A percentile compares a stretch with the other conserved stretches of the same genome.
Evolutionary conservation across 1,140 invertebrate genomes (phyloP).

Genomic region (Dryas iulia): DNA sequence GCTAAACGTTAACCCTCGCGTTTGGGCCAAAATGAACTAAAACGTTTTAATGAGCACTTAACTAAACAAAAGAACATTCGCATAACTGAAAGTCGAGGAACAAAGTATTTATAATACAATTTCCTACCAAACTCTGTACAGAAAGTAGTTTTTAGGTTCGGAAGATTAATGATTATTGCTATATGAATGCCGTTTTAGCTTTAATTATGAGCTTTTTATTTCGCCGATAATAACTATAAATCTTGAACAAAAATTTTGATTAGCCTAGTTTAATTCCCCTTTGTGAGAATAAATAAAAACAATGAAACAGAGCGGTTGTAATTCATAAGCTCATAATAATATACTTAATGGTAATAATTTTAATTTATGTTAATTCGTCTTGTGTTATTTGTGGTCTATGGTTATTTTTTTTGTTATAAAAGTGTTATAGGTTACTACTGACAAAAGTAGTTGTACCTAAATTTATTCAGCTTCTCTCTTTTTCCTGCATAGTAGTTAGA

Average conservation of each 20-base stretch:
- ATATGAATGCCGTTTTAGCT: slow-evolving; percentile 38
- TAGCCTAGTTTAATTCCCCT: background rate
- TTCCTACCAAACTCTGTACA: slow-evolving; percentile 35
- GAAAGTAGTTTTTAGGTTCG: slow-evolving; percentile 38
- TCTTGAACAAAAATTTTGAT: slow-evolving; percentile 38
- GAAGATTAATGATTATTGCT: slow-evolving; percentile 46
- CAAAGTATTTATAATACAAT: slow-evolving; percentile 36
- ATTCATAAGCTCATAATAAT: background rate
- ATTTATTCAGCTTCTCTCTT: too few relatives aligned
- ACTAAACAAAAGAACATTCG: slow-evolving; percentile 29
- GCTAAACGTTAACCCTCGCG: background rate
- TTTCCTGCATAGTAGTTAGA: too few relatives aligned
- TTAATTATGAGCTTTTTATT: slow-evolving; percentile 48
- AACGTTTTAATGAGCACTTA: slow-evolving; percentile 30
- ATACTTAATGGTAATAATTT: background rate
- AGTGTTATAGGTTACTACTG: too few relatives aligned
- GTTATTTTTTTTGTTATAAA: background rate
- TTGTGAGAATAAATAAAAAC: background rate
- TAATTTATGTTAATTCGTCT: background rate
- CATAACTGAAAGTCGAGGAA: slow-evolving; percentile 23
- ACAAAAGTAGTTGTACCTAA: too few relatives aligned
- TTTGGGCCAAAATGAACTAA: slow-evolving; percentile 20
- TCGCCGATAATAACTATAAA: slow-evolving; percentile 35
- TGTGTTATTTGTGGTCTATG: background rate
- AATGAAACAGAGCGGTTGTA: background rate